These are phyloP conservation scores for Nemotelus pantherinus DNA, from an alignment of 2,888 invertebrate species.

Conservation along the genomic window DNA sequence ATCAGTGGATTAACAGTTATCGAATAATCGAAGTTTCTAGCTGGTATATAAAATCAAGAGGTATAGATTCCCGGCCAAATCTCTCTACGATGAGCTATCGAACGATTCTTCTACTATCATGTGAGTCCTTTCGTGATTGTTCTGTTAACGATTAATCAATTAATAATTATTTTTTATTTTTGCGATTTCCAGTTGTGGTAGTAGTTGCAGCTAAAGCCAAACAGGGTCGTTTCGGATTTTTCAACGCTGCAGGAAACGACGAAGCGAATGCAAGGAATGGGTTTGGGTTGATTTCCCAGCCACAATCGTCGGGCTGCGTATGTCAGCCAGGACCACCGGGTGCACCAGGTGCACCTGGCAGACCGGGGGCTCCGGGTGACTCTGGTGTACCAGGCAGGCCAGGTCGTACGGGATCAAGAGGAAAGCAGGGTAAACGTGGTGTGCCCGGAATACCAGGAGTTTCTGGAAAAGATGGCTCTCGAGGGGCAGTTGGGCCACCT, in stretches of 20 bases:
- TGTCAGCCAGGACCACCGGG: slow-evolving; percentile 35
- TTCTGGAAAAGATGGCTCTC: slow-evolving; percentile 39
- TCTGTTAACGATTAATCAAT: neutral
- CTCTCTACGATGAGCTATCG: slow-evolving; percentile 38
- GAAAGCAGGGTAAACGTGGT: slow-evolving; percentile 17
- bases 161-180: slow-evolving; percentile 6
- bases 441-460: slow-evolving; percentile 33
- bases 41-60: slow-evolving; percentile 26
- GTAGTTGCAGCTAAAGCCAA: slow-evolving; percentile 27
- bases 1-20: slow-evolving; percentile 32
- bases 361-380: slow-evolving; percentile 8
- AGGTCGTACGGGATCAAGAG: slow-evolving; percentile 21
- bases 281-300: slow-evolving; percentile 10
- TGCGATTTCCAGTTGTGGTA: neutral
- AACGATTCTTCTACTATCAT: slow-evolving; percentile 39
- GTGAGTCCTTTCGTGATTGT: slow-evolving; percentile 18
- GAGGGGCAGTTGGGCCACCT: slow-evolving; percentile 28
- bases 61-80: neutral
- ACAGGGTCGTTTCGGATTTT: slow-evolving; percentile 24
- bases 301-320: neutral
- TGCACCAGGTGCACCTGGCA: slow-evolving; percentile 5
- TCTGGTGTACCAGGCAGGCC: slow-evolving; percentile 23
- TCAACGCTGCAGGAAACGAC: neutral
- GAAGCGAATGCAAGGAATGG: neutral
- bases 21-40: slow-evolving; percentile 32